A percentile compares a stretch with the other conserved stretches of the same genome.
phyloP scores from a whole-genome alignment of 2,888 invertebrate species.

The Drosophila prostipennis region DNA sequence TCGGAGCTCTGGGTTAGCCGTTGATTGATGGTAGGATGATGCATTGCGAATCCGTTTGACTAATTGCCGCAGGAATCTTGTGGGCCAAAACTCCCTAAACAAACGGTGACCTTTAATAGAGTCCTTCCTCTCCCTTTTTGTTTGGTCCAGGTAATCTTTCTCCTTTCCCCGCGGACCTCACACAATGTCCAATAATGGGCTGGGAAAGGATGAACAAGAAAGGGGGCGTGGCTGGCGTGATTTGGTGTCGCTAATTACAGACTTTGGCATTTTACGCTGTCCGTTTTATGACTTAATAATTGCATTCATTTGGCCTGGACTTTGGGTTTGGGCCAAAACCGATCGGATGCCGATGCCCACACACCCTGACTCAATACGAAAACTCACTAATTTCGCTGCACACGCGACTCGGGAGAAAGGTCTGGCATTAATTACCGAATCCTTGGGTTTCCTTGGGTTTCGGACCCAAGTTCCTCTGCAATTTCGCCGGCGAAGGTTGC shows the following conservation, averaged over 20 bases:
- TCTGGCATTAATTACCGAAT: constrained; percentile 48
- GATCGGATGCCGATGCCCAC: constrained; percentile 47
- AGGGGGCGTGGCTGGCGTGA: constrained; percentile 69
- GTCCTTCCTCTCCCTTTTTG: constrained; percentile 10
- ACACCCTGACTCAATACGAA: constrained; percentile 48
- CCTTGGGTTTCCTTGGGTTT: constrained; percentile 5
- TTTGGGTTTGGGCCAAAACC: constrained; percentile 36
- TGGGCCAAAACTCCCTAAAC: constrained; percentile 63
- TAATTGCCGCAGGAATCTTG: constrained; percentile 54
- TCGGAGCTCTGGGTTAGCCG: constrained; percentile 51
- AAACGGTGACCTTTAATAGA: constrained; percentile 54
- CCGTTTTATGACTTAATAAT: constrained; percentile 78
- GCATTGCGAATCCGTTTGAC: constrained; percentile 70
- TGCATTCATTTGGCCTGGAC: constrained; percentile 60
- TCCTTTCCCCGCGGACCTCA: constrained; percentile 51
- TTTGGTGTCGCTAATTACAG: constrained; percentile 83
- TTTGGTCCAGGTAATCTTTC: constrained; percentile 32
- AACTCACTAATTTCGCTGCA: constrained; percentile 32
- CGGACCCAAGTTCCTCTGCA: constrained; percentile 11
- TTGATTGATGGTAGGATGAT: constrained; percentile 56
- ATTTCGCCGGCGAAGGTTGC: constrained; percentile 50
- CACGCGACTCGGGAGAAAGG: constrained; percentile 54
- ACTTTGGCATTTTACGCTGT: constrained; percentile 67
- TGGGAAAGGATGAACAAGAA: constrained; percentile 12
- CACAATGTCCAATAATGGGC: constrained; percentile 52